A percentile compares a stretch with the other conserved stretches of the same genome.
Evolutionary conservation across 2,797 vertebrate species (phyloP).

Genomic region (Onychomys torridus): DNA sequence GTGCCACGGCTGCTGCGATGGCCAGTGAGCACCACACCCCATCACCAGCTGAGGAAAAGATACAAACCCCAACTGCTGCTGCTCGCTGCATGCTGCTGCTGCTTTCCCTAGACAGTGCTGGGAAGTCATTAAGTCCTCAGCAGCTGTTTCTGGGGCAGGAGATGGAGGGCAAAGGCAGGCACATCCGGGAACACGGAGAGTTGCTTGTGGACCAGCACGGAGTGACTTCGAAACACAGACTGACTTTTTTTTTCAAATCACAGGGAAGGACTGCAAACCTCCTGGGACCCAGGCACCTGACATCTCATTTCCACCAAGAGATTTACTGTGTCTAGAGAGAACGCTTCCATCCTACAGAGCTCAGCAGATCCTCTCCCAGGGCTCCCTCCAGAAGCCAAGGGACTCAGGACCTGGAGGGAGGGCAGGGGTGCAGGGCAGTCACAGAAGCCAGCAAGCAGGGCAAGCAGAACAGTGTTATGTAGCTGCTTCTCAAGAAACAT

Average conservation of each 20-base stretch:
- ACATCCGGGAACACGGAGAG: accelerated
- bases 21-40: not conserved
- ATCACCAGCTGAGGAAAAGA: not conserved
- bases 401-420: not conserved
- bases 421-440: not conserved
- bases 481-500: slow-evolving; percentile 17
- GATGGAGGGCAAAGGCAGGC: not conserved
- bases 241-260: not conserved
- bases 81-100: too few species aligned
- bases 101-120: not conserved
- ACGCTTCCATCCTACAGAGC: not conserved
- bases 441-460: not conserved
- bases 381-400: not conserved
- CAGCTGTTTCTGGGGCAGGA: not conserved
- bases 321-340: not conserved
- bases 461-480: not conserved
- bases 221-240: not conserved
- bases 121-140: not conserved
- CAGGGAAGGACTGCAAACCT: not conserved
- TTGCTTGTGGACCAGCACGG: not conserved
- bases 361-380: not conserved
- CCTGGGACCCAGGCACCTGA: not conserved
- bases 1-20: not conserved
- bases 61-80: not conserved
- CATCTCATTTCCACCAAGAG: not conserved